Conservation (phyloP, 1,140 invertebrate species). For the Ceratina calcarata region DNA sequence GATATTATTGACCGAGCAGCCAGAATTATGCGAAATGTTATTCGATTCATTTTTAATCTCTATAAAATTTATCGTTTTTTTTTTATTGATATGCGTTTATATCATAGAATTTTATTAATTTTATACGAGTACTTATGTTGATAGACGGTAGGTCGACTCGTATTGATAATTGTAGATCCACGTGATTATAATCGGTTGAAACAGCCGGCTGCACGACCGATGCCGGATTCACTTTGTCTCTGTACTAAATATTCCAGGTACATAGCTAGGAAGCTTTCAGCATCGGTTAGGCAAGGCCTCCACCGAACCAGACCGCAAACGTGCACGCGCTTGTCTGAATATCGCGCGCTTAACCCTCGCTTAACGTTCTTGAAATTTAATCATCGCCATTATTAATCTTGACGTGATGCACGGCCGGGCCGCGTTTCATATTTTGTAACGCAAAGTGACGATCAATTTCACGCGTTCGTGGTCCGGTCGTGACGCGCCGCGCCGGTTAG, state of each 20-base stretch:
- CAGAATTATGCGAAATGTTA: not conserved
- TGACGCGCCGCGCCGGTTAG: conserved; percentile 16
- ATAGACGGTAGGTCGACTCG: too few species aligned
- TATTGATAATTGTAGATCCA: too few species aligned
- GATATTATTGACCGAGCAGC: not conserved
- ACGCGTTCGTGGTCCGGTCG: conserved; percentile 30
- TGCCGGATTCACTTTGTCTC: conserved; percentile 16
- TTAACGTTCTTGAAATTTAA: conserved; percentile 44
- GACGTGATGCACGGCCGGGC: conserved; percentile 11
- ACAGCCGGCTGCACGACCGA: not conserved
- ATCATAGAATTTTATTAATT: too few species aligned
- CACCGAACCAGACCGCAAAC: not conserved
- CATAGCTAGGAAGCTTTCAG: not conserved
- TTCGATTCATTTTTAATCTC: too few species aligned
- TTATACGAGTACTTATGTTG: too few species aligned
- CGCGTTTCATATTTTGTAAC: conserved; percentile 39
- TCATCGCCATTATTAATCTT: conserved; percentile 55
- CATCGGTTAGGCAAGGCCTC: not conserved
- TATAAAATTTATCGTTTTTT: too few species aligned
- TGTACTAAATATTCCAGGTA: conserved; percentile 42
- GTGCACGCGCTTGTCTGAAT: not conserved
- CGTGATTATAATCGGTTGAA: not conserved
- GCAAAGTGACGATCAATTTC: conserved; percentile 53
- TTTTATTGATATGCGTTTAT: too few species aligned
- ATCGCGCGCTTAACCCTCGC: not conserved